phyloP scores from a whole-genome alignment of 2,797 vertebrate genomes.

The Halcyon leucocephala region DNA sequence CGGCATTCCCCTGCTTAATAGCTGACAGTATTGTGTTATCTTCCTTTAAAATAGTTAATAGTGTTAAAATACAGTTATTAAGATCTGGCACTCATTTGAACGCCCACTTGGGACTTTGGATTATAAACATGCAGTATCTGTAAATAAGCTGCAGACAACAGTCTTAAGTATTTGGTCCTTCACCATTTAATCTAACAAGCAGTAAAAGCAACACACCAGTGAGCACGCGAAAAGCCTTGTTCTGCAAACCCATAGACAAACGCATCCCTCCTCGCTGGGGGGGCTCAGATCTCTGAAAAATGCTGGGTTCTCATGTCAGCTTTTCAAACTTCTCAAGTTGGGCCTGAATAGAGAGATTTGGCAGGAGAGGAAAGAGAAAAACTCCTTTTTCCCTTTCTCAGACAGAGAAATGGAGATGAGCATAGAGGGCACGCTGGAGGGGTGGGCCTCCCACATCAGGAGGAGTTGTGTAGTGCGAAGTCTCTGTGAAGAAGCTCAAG shows the following conservation, averaged over 20 bases:
- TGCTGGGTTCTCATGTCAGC: not conserved
- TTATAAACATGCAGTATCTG: not conserved
- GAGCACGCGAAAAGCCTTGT: not conserved
- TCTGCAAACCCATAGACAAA: accelerated
- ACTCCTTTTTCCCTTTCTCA: not conserved
- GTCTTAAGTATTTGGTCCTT: not conserved
- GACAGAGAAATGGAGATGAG: not conserved
- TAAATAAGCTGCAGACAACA: not conserved
- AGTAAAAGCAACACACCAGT: not conserved
- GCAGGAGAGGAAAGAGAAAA: not conserved
- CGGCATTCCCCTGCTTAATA: not conserved
- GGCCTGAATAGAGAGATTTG: not conserved
- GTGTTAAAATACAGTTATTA: not conserved
- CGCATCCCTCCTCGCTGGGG: not conserved
- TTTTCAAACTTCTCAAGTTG: not conserved
- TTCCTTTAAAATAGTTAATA: not conserved
- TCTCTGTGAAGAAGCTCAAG: not conserved
- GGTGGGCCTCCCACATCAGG: not conserved
- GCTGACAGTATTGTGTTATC: not conserved
- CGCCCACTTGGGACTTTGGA: not conserved
- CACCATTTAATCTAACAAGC: not conserved
- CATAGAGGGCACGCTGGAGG: not conserved
- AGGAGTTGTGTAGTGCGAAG: accelerated
- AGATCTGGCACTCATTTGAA: not conserved
- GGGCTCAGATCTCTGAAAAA: not conserved